Conservation (phyloP, 2,113 vertebrate species). For the Oncorhynchus tshawytscha region DNA sequence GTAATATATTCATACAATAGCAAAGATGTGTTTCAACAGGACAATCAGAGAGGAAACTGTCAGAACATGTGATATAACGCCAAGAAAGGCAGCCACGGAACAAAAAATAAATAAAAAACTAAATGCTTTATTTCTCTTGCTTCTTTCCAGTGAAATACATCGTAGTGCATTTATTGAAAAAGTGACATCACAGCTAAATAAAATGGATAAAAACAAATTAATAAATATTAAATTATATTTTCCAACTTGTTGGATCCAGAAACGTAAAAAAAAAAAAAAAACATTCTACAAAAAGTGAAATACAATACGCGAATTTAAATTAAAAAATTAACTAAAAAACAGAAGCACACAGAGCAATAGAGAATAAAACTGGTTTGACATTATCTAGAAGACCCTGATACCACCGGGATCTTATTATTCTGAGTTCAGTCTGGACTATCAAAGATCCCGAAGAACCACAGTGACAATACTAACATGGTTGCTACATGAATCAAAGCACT, state of each 20-base stretch:
- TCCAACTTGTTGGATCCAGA: not conserved
- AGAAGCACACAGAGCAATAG: not conserved
- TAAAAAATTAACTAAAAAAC: constrained; percentile 27
- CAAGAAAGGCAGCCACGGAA: not conserved
- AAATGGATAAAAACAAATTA: constrained; percentile 36
- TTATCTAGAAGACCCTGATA: too few species aligned
- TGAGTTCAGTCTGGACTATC: too few species aligned
- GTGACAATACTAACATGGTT: not conserved
- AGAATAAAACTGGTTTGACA: not conserved
- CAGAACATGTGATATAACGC: not conserved
- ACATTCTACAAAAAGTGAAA: constrained; percentile 15
- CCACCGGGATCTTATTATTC: too few species aligned
- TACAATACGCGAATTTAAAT: not conserved
- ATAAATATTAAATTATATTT: constrained; percentile 26
- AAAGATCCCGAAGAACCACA: not conserved
- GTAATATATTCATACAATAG: too few species aligned
- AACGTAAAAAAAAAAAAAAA: not conserved
- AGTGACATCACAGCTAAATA: constrained; percentile 20
- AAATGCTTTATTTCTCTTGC: constrained; percentile 58
- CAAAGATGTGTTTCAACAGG: too few species aligned
- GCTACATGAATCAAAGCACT: not conserved
- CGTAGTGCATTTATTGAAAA: constrained; percentile 28
- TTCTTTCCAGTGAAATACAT: constrained; percentile 33
- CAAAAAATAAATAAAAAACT: constrained; percentile 27
- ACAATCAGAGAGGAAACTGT: too few species aligned